These are phyloP conservation scores for Chaitophorus viminalis DNA, from an alignment of 2,888 invertebrate genomes.

Conservation along the genomic window DNA sequence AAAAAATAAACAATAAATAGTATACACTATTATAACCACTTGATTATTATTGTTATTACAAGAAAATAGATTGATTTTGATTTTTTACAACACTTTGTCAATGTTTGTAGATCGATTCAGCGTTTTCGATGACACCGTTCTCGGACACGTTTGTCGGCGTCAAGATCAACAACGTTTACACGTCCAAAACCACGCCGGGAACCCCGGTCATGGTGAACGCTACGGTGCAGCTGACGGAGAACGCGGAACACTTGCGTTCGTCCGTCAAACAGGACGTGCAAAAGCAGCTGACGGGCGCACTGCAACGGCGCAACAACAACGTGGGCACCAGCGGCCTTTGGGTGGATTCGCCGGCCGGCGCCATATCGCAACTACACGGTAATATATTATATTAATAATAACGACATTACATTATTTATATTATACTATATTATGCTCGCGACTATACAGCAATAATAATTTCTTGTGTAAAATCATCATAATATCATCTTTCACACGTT, in stretches of 20 bases:
- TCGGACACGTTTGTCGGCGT: constrained; percentile 87
- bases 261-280: constrained; percentile 80
- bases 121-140: constrained; percentile 92
- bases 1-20: too few species aligned
- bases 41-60: not conserved
- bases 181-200: constrained; percentile 68
- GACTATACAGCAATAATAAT: too few species aligned
- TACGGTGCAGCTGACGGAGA: constrained; percentile 83
- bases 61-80: constrained; percentile 64
- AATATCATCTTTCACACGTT: too few species aligned
- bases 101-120: constrained; percentile 80
- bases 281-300: constrained; percentile 83
- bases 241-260: constrained; percentile 70
- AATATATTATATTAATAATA: too few species aligned
- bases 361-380: constrained; percentile 80
- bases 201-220: constrained; percentile 80
- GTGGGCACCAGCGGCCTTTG: constrained; percentile 87
- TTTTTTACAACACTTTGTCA: not conserved
- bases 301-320: constrained; percentile 85
- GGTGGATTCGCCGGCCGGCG: constrained; percentile 84
- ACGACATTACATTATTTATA: too few species aligned
- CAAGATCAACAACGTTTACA: constrained; percentile 81
- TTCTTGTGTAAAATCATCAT: too few species aligned
- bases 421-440: too few species aligned
- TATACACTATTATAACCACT: not conserved